Percentiles rank a stretch among this genome's conserved stretches.
phyloP scores from a whole-genome alignment of 2,797 vertebrate genomes.

The Esox masquinongy region DNA sequence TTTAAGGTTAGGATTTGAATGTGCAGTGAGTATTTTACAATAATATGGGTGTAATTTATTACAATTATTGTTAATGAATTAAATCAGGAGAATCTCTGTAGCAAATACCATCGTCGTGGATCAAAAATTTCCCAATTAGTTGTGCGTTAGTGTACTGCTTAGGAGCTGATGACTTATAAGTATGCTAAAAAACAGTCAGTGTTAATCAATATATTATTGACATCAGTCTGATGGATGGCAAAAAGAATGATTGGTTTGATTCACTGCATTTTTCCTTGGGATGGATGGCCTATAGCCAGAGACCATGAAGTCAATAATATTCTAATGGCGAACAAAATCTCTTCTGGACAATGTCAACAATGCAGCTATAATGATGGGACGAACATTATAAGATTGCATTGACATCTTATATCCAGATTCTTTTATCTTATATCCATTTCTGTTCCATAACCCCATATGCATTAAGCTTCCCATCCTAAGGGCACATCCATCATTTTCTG shows the following conservation, averaged over 20 bases:
- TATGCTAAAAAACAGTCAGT: slow-evolving; percentile 5
- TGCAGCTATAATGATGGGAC: slow-evolving; percentile 20
- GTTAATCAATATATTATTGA: slow-evolving; percentile 32
- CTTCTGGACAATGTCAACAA: slow-evolving; percentile 19
- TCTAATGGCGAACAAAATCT: slow-evolving; percentile 30
- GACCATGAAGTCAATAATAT: slow-evolving; percentile 21
- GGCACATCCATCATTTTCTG: not conserved
- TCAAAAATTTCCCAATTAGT: slow-evolving; percentile 19
- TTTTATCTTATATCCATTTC: not conserved
- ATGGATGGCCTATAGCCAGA: not conserved
- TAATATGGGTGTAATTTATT: not conserved
- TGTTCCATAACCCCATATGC: not conserved
- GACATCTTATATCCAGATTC: not conserved
- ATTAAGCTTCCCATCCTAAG: not conserved
- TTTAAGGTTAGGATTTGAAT: not conserved
- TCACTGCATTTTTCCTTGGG: slow-evolving; percentile 11
- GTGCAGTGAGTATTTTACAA: not conserved
- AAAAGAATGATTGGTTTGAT: slow-evolving; percentile 13
- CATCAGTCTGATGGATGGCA: slow-evolving; percentile 8
- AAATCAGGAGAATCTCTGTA: not conserved
- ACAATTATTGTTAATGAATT: slow-evolving; percentile 1
- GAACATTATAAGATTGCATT: not conserved
- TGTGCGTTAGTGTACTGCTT: slow-evolving; percentile 10
- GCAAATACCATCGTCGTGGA: not conserved
- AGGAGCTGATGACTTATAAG: slow-evolving; percentile 27